Evolutionary conservation across 2,797 vertebrate species (phyloP), one percentile per base, ranked within the genome.

Genomic region (Dendrocincla fuliginosa): DNA sequence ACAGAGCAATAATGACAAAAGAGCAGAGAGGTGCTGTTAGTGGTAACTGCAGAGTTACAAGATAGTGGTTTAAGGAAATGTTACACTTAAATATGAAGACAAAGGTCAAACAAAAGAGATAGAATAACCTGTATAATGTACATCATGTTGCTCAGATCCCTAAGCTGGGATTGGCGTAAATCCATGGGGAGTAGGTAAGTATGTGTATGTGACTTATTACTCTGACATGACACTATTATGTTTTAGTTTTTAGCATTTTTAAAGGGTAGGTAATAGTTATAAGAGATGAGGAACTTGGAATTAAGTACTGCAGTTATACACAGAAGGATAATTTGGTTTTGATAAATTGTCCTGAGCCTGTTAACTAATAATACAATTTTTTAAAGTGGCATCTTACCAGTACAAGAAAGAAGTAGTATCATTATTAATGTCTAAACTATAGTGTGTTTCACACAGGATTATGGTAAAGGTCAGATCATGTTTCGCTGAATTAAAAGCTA

Each of bases 401-500:
- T 97, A 97, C 96, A 96, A 97, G 98, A 98, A 99, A 99, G 97
- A 97, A 98, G 98, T 98, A 99, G 98, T 98, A 98, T 98, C 98
- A 98, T 99, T 99, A 99, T 99, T 99, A 99, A 99, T 99, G 99
- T 99, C 98, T 98, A 98, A 99, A 99, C 98, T 98, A 98, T 98
- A 97, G 98, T 98, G 98, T 99, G 98, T 98, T 99, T 99, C 99
- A 99, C 98, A 98, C 98, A 99, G 99, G 99, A 99, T 99, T 99
- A 99, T 99, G 98, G 98, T 99, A 98, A 99, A 99, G 99, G 99
- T 99, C 99, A 99, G 98, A 98, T 98, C 98, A 97, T 98, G 98
- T 99, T 99, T 99, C 97, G 98, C 98, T 99, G 99, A 99, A 99
- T 99, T 99, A 99, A 99, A 99, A 99, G 99, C 98, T 99, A 99